Evolutionary conservation across 2,888 invertebrate species (phyloP), one percentile per base, ranked within the genome.

Genomic region (Hydriomena furcata): DNA sequence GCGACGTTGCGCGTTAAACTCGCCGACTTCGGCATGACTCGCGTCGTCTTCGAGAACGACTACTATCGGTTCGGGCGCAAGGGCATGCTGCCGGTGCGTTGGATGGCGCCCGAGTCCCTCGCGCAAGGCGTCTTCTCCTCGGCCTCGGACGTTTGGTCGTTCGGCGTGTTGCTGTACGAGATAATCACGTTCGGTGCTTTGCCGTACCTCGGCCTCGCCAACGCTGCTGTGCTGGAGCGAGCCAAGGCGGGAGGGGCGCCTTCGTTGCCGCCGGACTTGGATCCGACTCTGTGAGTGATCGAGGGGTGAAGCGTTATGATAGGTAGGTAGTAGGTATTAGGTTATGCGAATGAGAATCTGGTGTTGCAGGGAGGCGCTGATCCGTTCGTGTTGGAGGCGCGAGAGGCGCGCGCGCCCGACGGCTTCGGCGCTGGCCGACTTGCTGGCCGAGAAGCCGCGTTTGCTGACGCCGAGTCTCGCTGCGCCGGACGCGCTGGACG

Each of bases 91-190:
- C 97, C 97, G 0, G 96, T 97, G 5, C 91, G 97, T 54, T 98
- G 98, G 97, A 97, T 98, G 97, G 94, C 97, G 0, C 97, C 97
- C 0, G 98, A 98, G 84, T 95, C 95, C 62, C 85, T 98, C 8
- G 93, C 93, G 1, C 90, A 95, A 13, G 97, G 97, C 7, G 91
- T 96, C 44, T 98, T 97, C 79, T 96, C 96, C 0, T 93, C 96
- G 11, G 94, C 95, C 25, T 96, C 97, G 0, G 98, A 98, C 81
- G 94, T 98, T 8, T 98, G 97, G 97, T 95, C 96, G 24, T 97
- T 94, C 74, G 98, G 97, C 3, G 95, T 98, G 30, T 89, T 97
- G 12, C 90, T 98, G 1, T 98, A 95, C 75, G 96, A 96, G 83
- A 95, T 98, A 46, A 94, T 97, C 48, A 97, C 98, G 0, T 97